phyloP scores from a whole-genome alignment of 2,113 vertebrate genomes.

The Sclerurus mexicanus region DNA sequence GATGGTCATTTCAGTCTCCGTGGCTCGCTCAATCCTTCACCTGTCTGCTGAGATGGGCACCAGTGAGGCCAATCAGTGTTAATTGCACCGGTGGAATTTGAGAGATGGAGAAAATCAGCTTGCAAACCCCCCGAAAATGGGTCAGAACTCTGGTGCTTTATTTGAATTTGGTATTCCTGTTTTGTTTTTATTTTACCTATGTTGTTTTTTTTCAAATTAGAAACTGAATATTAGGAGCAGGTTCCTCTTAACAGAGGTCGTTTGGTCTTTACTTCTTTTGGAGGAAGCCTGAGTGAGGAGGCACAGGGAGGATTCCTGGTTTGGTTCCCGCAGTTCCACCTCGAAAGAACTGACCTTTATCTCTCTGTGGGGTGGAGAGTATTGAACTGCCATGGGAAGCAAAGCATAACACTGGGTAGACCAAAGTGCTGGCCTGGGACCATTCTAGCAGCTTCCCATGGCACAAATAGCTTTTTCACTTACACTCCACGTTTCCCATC shows the following conservation, averaged over 20 bases:
- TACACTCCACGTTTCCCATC: conserved; percentile 43
- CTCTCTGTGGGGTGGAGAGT: conserved; percentile 27
- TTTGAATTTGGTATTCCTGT: background rate
- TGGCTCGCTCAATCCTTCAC: background rate
- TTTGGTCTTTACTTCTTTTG: background rate
- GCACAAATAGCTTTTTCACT: conserved; percentile 8
- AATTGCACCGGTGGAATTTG: background rate
- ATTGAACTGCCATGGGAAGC: conserved; percentile 35
- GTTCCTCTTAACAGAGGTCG: background rate
- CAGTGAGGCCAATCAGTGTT: background rate
- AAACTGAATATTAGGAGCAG: background rate
- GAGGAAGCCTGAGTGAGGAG: background rate
- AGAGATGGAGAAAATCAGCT: background rate
- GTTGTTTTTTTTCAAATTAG: background rate
- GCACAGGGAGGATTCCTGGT: background rate
- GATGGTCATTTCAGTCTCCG: conserved; percentile 14
- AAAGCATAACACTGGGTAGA: conserved; percentile 8
- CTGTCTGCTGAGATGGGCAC: background rate
- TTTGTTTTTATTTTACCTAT: background rate
- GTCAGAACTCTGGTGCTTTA: background rate
- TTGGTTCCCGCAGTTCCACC: conserved; percentile 6
- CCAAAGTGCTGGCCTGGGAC: conserved; percentile 9
- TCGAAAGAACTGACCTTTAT: conserved; percentile 47
- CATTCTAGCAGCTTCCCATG: conserved; percentile 30
- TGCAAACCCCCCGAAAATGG: background rate